Percentiles rank a stretch among this genome's conserved stretches.
These are phyloP conservation scores for Trichogramma evanescens DNA, from an alignment of 2,888 invertebrate species.

Conservation along the genomic window DNA sequence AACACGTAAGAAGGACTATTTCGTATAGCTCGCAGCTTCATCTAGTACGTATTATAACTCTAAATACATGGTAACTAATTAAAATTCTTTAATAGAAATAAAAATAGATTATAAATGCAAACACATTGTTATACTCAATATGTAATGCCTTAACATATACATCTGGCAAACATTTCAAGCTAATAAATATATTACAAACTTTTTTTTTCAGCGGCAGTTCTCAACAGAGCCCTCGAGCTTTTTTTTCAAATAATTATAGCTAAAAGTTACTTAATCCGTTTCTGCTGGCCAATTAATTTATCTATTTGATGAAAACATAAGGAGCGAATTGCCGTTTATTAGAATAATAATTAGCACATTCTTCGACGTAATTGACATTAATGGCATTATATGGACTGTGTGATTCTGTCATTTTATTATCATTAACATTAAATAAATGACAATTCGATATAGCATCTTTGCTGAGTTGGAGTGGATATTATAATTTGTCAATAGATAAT, in stretches of 20 bases:
- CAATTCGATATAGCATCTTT: not conserved
- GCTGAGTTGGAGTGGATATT: not conserved
- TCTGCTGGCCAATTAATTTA: constrained; percentile 17
- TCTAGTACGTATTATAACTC: too few relatives aligned
- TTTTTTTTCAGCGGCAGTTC: not conserved
- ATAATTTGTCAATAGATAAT: too few relatives aligned
- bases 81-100: not conserved
- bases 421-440: not conserved
- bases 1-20: constrained; percentile 15
- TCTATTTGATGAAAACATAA: not conserved
- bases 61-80: not conserved
- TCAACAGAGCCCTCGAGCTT: constrained; percentile 8
- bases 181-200: constrained; percentile 8
- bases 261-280: constrained; percentile 21
- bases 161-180: not conserved
- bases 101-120: not conserved
- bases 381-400: too few relatives aligned
- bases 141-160: not conserved
- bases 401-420: not conserved
- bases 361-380: too few relatives aligned
- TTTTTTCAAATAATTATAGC: constrained; percentile 14
- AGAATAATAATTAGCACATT: too few relatives aligned
- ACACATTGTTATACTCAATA: not conserved
- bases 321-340: too few relatives aligned
- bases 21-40: not conserved